Percentiles rank a stretch among this genome's conserved stretches.
These are phyloP conservation scores for Ophiodon elongatus DNA, from an alignment of 2,113 vertebrate species.

Conservation along the genomic window DNA sequence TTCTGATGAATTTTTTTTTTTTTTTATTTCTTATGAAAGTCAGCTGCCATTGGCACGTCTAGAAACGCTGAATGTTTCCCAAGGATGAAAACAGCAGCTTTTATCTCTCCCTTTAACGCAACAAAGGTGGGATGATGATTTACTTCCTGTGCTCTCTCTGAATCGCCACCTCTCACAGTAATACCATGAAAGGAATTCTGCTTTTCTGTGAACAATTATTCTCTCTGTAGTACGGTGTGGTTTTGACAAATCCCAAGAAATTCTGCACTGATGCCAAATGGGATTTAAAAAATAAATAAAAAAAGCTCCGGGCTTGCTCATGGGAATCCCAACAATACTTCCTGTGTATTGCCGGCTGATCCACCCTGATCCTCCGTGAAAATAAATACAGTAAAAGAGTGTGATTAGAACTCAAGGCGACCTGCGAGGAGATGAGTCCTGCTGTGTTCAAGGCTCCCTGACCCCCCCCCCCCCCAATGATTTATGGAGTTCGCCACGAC, in stretches of 20 bases:
- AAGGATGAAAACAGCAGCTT: background rate
- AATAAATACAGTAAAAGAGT: constrained; percentile 55
- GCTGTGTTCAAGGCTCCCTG: constrained; percentile 41
- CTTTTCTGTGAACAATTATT: background rate
- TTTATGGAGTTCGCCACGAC: constrained; percentile 48
- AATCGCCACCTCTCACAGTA: background rate
- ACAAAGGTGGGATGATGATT: constrained; percentile 12
- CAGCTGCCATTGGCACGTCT: constrained; percentile 28
- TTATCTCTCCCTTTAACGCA: constrained; percentile 14
- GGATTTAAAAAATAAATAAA: background rate
- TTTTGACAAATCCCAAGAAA: constrained; percentile 11
- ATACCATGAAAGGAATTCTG: background rate
- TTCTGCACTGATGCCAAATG: constrained; percentile 24
- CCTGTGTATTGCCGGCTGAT: constrained; percentile 42
- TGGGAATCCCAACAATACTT: constrained; percentile 33
- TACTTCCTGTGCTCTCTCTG: background rate
- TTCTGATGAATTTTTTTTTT: constrained; percentile 15
- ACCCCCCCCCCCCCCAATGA: constrained; percentile 55
- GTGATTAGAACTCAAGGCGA: constrained; percentile 56
- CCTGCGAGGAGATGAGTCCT: constrained; percentile 51
- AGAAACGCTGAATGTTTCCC: background rate
- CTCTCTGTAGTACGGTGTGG: background rate
- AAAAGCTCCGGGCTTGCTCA: background rate
- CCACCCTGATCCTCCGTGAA: constrained; percentile 50
- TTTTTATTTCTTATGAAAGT: constrained; percentile 28